Base-by-base conservation (phyloP, 2,797 vertebrate species). In the Catamblyrhynchus diadema region DNA sequence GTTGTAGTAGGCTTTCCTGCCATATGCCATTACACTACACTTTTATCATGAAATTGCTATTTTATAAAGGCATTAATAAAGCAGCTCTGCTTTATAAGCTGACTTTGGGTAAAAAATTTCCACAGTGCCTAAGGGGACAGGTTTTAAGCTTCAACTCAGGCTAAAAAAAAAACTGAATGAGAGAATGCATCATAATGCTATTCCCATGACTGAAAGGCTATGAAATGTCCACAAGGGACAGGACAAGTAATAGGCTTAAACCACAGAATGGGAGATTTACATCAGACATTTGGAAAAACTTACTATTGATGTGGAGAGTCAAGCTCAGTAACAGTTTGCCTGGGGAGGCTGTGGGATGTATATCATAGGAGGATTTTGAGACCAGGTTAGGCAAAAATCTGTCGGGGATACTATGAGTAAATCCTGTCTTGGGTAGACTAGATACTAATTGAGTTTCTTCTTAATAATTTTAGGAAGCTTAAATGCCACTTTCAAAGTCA, bases 161-260 rank as follows among this genome's bases (percentile, higher is more conserved):
- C 47, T 69, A 69, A 87, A 86, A 90, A 78, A 72, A 90, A 70
- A 51, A 0, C 61, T 4, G 3, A 94, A 94, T 69, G 72, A 81
- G 62, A 70, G 70, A 75, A 88, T 70, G 88, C 7, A 53, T 59
- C 5, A 16, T 86, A 90, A 95, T 73, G 32, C 33, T 93, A 86
- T 94, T 95, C 82, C 83, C 65, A 56, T 69, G 54, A 81, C 90
- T 83, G 33, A 93, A 95, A 90, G 85, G 73, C 91, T 86, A 72
- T 35, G 82, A 95, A 95, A 91, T 70, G 59, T 91, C 89, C 95
- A 94, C 82, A 79, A 91, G 94, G 91, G 91, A 96, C 62, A 93
- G 70, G 35, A 83, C 72, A 93, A 86, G 65, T 94, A 96, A 95
- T 70, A 88, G 77, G 80, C 73, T 96, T 96, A 96, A 91, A 86